Evolutionary conservation across 2,113 vertebrate genomes (phyloP), one percentile per base, ranked within the genome.

Genomic region (Paracyprichromis sp.): DNA sequence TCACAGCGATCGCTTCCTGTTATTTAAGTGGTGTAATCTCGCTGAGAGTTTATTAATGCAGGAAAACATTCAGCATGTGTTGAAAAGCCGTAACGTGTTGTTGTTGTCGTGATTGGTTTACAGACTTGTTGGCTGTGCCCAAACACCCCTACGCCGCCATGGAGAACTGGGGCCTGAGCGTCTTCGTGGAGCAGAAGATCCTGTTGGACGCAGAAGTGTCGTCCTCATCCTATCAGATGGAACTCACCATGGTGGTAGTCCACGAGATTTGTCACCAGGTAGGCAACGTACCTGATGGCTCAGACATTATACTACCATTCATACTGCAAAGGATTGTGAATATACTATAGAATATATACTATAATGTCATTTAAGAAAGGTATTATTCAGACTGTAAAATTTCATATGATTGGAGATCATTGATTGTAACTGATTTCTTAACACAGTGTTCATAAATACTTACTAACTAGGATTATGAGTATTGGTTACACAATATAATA

Each of bases 201-300:
- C 90, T 95, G 21, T 14, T 95, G 92, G 95, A 95, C 34, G 92
- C 93, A 0, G 93, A 94, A 14, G 94, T 95, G 87, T 94, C 95
- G 7, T 95, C 95, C 2, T 90, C 91, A 2, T 94, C 94, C 78
- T 95, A 95, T 38, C 94, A 94, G 92, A 95, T 95, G 95, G 95
- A 95, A 86, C 90, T 95, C 57, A 95, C 95, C 78, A 95, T 95
- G 95, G 94, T 95, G 88, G 94, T 95, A 43, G 94, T 95, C 88
- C 95, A 95, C n/a, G 95, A 95, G 81, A 95, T 95, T 92, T 95
- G 95, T 71, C 95, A 95, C 89, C 95, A 95, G 94, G 95, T 95
- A 92, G 43, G 66, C 6, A 2, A 6, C 10, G 5, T n/a, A 6
- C 38, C 14, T 54, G 45, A 53, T 26, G 34, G 38, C 21, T 21